Conservation (phyloP, 2,888 invertebrate genomes). For the Hedya salicella region DNA sequence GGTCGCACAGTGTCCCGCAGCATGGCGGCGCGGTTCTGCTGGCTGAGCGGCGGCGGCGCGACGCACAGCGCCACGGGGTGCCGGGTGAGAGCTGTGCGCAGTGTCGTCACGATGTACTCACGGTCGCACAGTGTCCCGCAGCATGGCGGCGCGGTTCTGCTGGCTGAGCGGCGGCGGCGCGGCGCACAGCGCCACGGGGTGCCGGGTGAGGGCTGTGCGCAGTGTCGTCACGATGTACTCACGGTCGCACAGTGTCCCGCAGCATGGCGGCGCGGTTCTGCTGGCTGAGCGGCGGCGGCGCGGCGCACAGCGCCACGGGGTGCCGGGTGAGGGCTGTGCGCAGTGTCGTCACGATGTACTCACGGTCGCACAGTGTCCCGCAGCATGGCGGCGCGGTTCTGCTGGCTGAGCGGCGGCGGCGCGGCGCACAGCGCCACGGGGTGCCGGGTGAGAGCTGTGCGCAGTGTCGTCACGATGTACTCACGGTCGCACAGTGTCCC, state of each 20-base stretch:
- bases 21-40: slow-evolving; percentile 55
- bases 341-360: slow-evolving; percentile 57
- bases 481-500: slow-evolving; percentile 58
- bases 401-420: slow-evolving; percentile 50
- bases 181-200: slow-evolving; percentile 71
- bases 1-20: slow-evolving; percentile 53
- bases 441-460: slow-evolving; percentile 68
- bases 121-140: slow-evolving; percentile 53
- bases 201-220: slow-evolving; percentile 66
- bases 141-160: slow-evolving; percentile 59
- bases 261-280: slow-evolving; percentile 61
- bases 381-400: slow-evolving; percentile 54
- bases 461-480: slow-evolving; percentile 54
- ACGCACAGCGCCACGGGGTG: slow-evolving; percentile 64
- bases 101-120: slow-evolving; percentile 48
- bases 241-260: slow-evolving; percentile 50
- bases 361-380: slow-evolving; percentile 58
- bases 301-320: slow-evolving; percentile 73
- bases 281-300: slow-evolving; percentile 57
- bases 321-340: slow-evolving; percentile 64
- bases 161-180: slow-evolving; percentile 58
- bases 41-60: slow-evolving; percentile 51
- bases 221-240: slow-evolving; percentile 61
- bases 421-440: slow-evolving; percentile 62
- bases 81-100: slow-evolving; percentile 66